phyloP scores from a whole-genome alignment of 2,113 vertebrate genomes.

The Cyphomyrus discorhynchus region DNA sequence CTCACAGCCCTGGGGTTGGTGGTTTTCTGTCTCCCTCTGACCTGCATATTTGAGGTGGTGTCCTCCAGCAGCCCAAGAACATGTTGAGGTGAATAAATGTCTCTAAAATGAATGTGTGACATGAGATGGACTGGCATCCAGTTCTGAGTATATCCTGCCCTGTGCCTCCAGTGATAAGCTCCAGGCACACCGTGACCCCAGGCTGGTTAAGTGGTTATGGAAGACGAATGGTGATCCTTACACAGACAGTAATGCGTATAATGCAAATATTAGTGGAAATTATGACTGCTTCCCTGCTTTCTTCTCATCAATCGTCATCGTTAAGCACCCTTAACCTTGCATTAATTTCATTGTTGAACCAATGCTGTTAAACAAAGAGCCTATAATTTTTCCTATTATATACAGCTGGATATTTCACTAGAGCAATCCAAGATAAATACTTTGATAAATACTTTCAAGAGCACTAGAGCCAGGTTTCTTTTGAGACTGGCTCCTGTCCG shows the following conservation, averaged over 20 bases:
- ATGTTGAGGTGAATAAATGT: background rate
- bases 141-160: background rate
- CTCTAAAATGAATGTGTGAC: background rate
- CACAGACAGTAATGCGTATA: background rate
- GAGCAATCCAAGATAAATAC: background rate
- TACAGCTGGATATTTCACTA: background rate
- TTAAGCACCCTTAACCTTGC: background rate
- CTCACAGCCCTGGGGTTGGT: background rate
- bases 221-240: background rate
- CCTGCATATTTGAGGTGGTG: background rate
- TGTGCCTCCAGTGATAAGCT: background rate
- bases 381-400: background rate
- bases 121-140: background rate
- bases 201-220: background rate
- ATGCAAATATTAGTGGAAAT: background rate
- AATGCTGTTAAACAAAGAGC: background rate
- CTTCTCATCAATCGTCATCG: background rate
- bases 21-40: background rate
- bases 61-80: background rate
- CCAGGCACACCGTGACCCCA: background rate
- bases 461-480: background rate
- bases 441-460: background rate
- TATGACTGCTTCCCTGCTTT: background rate
- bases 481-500: background rate
- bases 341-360: conserved; percentile 3